These are phyloP conservation scores for Dasypus novemcinctus DNA, from an alignment of 2,113 vertebrate species.

Conservation along the genomic window DNA sequence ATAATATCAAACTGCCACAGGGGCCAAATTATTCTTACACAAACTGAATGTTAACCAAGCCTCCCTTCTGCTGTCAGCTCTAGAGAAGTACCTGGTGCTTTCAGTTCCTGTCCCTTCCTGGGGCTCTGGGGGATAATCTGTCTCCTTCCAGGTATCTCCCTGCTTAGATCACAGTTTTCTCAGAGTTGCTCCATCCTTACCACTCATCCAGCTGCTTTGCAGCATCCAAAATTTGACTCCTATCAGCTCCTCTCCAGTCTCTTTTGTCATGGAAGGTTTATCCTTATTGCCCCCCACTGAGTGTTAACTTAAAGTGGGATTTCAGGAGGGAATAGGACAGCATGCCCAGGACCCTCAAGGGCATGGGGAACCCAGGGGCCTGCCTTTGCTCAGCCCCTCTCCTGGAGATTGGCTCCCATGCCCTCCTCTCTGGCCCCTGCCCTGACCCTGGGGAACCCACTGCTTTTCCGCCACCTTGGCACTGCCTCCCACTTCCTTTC, in stretches of 20 bases:
- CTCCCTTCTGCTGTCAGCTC: not conserved
- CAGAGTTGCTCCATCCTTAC: not conserved
- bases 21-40: not conserved
- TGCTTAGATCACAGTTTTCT: not conserved
- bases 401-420: not conserved
- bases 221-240: not conserved
- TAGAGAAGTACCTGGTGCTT: not conserved
- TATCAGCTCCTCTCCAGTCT: not conserved
- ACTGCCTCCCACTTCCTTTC: not conserved
- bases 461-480: not conserved
- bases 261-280: not conserved
- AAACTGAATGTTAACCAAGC: not conserved
- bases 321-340: not conserved
- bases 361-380: not conserved
- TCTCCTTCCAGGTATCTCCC: not conserved
- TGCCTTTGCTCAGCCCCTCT: not conserved
- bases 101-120: fast-evolving
- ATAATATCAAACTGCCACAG: no score
- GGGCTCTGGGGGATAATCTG: not conserved
- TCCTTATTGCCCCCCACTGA: not conserved
- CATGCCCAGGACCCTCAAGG: no score
- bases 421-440: not conserved
- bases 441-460: not conserved
- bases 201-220: not conserved
- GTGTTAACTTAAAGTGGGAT: not conserved